These are phyloP conservation scores for Catharus bicknelli DNA, from an alignment of 2,113 vertebrate species.

Conservation along the genomic window DNA sequence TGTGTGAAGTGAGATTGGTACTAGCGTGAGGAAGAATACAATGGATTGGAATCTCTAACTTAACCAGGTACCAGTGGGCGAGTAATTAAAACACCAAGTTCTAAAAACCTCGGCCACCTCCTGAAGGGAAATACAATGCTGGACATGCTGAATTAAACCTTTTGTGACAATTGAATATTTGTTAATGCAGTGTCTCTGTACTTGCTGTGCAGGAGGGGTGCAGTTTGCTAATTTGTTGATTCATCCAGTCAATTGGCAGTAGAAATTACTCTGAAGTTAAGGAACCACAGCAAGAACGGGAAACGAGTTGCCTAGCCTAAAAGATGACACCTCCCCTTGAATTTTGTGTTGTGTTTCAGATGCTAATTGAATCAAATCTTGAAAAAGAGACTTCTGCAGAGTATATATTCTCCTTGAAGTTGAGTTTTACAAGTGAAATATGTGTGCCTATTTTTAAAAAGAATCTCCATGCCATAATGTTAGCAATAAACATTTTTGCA, in stretches of 20 bases:
- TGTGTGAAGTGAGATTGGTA: neutral
- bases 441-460: neutral
- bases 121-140: neutral
- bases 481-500: neutral
- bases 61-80: neutral
- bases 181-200: neutral
- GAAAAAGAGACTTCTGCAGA: neutral
- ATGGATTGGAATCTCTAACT: neutral
- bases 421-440: neutral
- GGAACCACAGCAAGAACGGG: neutral
- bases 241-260: neutral
- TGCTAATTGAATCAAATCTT: neutral
- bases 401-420: neutral
- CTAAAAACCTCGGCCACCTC: rapidly evolving
- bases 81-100: neutral
- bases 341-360: neutral
- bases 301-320: neutral
- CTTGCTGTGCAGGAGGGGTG: neutral
- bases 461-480: rapidly evolving
- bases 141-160: neutral
- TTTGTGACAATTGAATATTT: neutral
- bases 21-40: neutral
- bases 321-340: neutral
- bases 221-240: neutral
- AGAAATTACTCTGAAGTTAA: neutral